phyloP scores from a whole-genome alignment of 2,113 vertebrate genomes.

The Neomonachus schauinslandi region DNA sequence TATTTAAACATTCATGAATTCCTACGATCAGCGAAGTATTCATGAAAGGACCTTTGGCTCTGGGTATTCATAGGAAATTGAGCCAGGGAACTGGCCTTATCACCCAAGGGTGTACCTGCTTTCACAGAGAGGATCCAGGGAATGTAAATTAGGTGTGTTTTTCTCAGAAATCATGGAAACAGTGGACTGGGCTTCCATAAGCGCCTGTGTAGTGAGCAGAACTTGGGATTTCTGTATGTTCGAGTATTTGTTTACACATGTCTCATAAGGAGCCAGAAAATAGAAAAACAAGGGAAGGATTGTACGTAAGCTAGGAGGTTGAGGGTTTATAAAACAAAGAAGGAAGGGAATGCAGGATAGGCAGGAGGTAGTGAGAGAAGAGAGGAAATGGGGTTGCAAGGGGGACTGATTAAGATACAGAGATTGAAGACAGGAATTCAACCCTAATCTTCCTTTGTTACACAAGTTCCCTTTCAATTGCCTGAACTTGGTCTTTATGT shows the following conservation, averaged over 20 bases:
- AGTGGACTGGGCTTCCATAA: background rate
- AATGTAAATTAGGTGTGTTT: background rate
- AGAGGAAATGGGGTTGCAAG: background rate
- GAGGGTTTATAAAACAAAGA: background rate
- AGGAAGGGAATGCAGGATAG: background rate
- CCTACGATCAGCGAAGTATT: too few species aligned
- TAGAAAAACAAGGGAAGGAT: background rate
- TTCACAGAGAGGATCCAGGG: background rate
- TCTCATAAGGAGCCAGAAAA: background rate
- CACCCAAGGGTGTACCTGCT: background rate
- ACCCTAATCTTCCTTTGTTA: background rate
- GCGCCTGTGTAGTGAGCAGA: background rate
- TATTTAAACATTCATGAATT: background rate
- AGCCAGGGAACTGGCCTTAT: background rate
- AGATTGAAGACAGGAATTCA: background rate
- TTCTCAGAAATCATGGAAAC: background rate
- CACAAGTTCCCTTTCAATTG: background rate
- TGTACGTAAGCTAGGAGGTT: background rate
- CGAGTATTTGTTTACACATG: background rate
- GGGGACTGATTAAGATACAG: background rate
- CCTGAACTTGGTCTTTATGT: background rate
- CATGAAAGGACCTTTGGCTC: background rate
- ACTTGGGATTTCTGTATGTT: background rate
- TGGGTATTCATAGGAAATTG: background rate
- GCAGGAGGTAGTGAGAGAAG: background rate